phyloP scores from a whole-genome alignment of 2,888 invertebrate species.

The Drosophila siamana region DNA sequence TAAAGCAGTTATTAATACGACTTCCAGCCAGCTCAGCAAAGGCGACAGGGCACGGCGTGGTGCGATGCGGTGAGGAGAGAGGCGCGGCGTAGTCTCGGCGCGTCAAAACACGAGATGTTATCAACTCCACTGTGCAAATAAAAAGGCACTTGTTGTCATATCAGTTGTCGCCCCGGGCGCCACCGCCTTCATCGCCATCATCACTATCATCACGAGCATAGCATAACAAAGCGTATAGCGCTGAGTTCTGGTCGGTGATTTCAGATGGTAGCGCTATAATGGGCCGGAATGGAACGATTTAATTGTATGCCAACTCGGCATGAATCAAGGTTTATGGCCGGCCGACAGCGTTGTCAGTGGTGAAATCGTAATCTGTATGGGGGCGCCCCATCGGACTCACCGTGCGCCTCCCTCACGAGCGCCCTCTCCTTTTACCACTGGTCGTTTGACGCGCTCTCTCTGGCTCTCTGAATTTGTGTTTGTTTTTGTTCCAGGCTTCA shows the following conservation, averaged over 20 bases:
- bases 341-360: slow-evolving; percentile 42
- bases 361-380: slow-evolving; percentile 58
- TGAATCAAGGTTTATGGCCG: slow-evolving; percentile 67
- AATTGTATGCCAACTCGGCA: slow-evolving; percentile 59
- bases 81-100: neutral
- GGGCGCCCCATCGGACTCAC: slow-evolving; percentile 16
- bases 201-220: neutral
- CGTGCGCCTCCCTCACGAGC: neutral
- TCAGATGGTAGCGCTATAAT: slow-evolving; percentile 19
- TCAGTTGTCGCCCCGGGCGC: slow-evolving; percentile 39
- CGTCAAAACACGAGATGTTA: slow-evolving; percentile 45
- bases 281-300: slow-evolving; percentile 39
- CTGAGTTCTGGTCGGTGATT: slow-evolving; percentile 25
- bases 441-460: neutral
- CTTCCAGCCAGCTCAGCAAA: slow-evolving; percentile 26
- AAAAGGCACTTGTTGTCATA: slow-evolving; percentile 61
- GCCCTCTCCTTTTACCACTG: neutral
- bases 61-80: neutral
- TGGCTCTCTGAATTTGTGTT: slow-evolving; percentile 1
- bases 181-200: slow-evolving; percentile 20
- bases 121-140: slow-evolving; percentile 56
- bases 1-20: slow-evolving; percentile 68
- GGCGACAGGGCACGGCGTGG: neutral
- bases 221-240: slow-evolving; percentile 8
- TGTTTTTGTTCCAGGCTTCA: slow-evolving; percentile 25